Conservation (phyloP, 2,113 vertebrate species). For the Corythaeola cristata region DNA sequence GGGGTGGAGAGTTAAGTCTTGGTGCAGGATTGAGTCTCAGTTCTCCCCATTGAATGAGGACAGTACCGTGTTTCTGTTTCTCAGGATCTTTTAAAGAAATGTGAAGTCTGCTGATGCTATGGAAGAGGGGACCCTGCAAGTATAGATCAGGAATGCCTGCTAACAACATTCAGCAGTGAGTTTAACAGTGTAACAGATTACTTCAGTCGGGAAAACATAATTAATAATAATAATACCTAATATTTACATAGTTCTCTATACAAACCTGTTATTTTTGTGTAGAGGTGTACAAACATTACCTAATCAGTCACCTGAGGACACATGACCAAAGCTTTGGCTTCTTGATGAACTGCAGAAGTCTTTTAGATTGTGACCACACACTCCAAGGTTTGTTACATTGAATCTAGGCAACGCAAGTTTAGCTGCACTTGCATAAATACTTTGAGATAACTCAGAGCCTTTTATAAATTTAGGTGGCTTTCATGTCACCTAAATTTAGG, state of each 20-base stretch:
- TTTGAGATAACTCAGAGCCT: background rate
- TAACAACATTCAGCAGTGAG: background rate
- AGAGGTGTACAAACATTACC: background rate
- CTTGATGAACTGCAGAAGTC: constrained; percentile 16
- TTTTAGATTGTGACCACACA: background rate
- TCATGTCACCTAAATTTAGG: background rate
- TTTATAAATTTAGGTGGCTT: background rate
- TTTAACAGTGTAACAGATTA: background rate
- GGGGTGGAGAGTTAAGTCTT: background rate
- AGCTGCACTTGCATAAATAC: background rate
- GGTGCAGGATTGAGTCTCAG: fast-evolving
- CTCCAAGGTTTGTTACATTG: constrained; percentile 16
- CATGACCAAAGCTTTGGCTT: background rate
- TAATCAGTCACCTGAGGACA: background rate
- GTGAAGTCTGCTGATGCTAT: background rate
- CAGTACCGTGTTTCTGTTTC: background rate
- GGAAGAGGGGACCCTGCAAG: fast-evolving
- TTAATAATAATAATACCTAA: background rate
- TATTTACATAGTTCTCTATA: background rate
- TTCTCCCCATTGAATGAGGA: background rate
- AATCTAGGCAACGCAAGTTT: background rate
- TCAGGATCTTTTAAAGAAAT: background rate
- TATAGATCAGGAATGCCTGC: background rate
- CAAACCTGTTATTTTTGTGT: background rate
- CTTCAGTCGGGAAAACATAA: background rate